These are phyloP conservation scores for Linnaemya tessellans DNA, from an alignment of 2,888 invertebrate genomes.

Conservation along the genomic window DNA sequence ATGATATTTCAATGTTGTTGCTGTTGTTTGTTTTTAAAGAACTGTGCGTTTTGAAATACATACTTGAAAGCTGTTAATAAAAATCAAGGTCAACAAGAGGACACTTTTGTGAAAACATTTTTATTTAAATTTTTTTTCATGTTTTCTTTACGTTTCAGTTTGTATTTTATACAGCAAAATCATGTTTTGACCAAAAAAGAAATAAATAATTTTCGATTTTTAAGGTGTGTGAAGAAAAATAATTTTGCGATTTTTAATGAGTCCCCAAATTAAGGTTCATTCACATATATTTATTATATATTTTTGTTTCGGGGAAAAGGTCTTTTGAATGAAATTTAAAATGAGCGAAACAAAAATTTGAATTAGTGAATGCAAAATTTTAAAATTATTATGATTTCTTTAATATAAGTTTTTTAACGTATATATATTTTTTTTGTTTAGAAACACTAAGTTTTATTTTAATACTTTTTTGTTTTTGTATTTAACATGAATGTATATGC, in stretches of 20 bases:
- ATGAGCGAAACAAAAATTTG: neutral
- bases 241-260: constrained; percentile 24
- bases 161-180: constrained; percentile 29
- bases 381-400: too few species aligned
- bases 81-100: constrained; percentile 60
- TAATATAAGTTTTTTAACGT: too few species aligned
- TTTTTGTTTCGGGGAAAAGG: neutral
- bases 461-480: too few species aligned
- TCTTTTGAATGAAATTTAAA: constrained; percentile 1
- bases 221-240: constrained; percentile 46
- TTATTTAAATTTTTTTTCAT: neutral
- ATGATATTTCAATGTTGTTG: constrained; percentile 30
- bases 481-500: too few species aligned
- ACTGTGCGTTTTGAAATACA: constrained; percentile 28
- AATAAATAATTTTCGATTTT: constrained; percentile 27
- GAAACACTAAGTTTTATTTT: too few species aligned
- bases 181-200: constrained; percentile 9
- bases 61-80: constrained; percentile 44
- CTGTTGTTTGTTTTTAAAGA: constrained; percentile 31
- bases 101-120: constrained; percentile 35
- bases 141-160: constrained; percentile 10
- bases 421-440: too few species aligned
- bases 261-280: constrained; percentile 34
- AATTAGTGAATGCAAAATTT: neutral
- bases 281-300: constrained; percentile 26